phyloP scores from a whole-genome alignment of 1,140 invertebrate species.

The Calliphora vicina region DNA sequence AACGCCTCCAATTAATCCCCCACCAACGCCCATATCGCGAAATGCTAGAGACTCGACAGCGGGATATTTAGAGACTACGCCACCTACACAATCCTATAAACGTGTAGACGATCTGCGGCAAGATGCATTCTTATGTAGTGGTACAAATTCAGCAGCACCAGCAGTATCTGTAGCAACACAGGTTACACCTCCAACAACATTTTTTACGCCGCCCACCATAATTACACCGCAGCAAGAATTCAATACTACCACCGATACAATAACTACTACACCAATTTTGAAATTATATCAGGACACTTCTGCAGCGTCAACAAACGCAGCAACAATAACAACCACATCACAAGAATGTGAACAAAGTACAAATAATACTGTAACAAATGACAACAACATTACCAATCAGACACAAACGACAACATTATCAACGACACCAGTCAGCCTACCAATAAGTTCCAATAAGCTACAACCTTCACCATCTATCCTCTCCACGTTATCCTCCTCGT shows the following conservation, averaged over 20 bases:
- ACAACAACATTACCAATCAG: slow-evolving; percentile 36
- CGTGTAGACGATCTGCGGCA: background rate
- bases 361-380: slow-evolving; percentile 25
- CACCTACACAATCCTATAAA: background rate
- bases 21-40: slow-evolving; percentile 57
- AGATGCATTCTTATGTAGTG: background rate
- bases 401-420: background rate
- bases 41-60: slow-evolving; percentile 48
- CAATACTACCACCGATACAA: background rate
- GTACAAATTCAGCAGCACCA: no score
- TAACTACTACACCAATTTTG: background rate
- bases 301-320: background rate
- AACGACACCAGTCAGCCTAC: background rate
- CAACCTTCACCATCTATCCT: slow-evolving; percentile 42
- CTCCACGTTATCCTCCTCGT: slow-evolving; percentile 48
- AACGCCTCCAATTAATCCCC: slow-evolving; percentile 54
- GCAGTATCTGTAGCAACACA: background rate
- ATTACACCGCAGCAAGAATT: background rate
- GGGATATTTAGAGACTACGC: slow-evolving; percentile 40
- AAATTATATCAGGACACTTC: background rate
- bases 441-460: slow-evolving; percentile 21
- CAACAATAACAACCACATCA: background rate
- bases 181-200: background rate
- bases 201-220: background rate
- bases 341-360: slow-evolving; percentile 22